These are phyloP conservation scores for Melipona beecheii DNA, from an alignment of 2,888 invertebrate species.

Conservation along the genomic window DNA sequence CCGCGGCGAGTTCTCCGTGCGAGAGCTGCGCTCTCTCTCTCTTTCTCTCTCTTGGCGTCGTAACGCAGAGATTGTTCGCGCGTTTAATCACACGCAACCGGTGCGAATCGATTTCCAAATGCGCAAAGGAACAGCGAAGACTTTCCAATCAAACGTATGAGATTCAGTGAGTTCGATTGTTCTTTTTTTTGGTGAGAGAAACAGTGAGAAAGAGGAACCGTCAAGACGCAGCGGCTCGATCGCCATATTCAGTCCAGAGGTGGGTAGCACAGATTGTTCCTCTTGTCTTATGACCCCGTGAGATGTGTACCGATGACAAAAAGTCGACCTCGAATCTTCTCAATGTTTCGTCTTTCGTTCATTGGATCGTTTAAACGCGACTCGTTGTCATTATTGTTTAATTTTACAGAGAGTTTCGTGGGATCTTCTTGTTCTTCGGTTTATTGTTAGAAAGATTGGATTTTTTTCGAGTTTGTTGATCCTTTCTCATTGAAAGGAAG, in stretches of 20 bases:
- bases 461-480: not conserved
- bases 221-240: constrained; percentile 46
- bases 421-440: not conserved
- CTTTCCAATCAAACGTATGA: constrained; percentile 14
- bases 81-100: not conserved
- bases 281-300: constrained; percentile 21
- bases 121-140: constrained; percentile 65
- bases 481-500: not conserved
- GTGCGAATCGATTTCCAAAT: constrained; percentile 39
- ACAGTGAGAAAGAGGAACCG: constrained; percentile 12
- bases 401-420: not conserved
- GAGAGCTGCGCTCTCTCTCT: constrained; percentile 60
- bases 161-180: constrained; percentile 49
- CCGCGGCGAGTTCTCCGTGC: constrained; percentile 63
- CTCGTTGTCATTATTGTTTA: not conserved
- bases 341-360: not conserved
- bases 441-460: not conserved
- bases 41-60: constrained; percentile 44
- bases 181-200: constrained; percentile 32
- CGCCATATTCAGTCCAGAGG: constrained; percentile 68
- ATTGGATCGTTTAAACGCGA: not conserved
- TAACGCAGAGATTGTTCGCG: constrained; percentile 28
- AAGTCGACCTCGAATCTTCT: not conserved
- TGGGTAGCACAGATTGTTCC: constrained; percentile 48
- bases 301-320: constrained; percentile 9